Percentiles rank a stretch among this genome's conserved stretches.
Evolutionary conservation across 1,140 invertebrate species (phyloP).

Genomic region (Holcopasites calliopsidis): DNA sequence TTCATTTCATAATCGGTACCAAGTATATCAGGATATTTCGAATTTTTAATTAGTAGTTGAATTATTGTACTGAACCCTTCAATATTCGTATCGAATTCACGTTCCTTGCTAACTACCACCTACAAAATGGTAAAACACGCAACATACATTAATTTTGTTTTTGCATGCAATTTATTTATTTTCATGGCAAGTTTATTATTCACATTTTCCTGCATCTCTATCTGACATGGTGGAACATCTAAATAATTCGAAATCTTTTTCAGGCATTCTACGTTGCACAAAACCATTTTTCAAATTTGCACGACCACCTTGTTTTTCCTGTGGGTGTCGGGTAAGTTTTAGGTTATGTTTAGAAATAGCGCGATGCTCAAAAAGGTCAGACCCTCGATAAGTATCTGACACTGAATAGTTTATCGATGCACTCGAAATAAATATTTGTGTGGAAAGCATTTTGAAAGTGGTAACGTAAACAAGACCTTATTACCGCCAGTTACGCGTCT

Average conservation of each 20-base stretch:
- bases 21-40: conserved; percentile 70
- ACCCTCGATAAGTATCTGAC: background rate
- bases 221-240: conserved; percentile 61
- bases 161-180: background rate
- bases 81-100: conserved; percentile 67
- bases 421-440: background rate
- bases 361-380: background rate
- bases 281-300: conserved; percentile 62
- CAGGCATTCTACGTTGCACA: conserved; percentile 72
- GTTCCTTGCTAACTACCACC: conserved; percentile 61
- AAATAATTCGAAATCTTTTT: conserved; percentile 72
- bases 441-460: background rate
- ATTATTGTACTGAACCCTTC: conserved; percentile 80
- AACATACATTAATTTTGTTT: background rate
- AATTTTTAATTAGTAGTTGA: conserved; percentile 73
- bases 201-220: conserved; percentile 72
- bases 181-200: conserved; percentile 42
- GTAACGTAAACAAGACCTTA: background rate
- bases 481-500: conserved; percentile 33
- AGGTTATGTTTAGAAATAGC: conserved; percentile 28
- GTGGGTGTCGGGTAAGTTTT: background rate
- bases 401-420: background rate
- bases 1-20: conserved; percentile 68
- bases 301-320: background rate
- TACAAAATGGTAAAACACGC: conserved; percentile 45